phyloP scores from a whole-genome alignment of 2,113 vertebrate genomes.

The Rhinichthys klamathensis region DNA sequence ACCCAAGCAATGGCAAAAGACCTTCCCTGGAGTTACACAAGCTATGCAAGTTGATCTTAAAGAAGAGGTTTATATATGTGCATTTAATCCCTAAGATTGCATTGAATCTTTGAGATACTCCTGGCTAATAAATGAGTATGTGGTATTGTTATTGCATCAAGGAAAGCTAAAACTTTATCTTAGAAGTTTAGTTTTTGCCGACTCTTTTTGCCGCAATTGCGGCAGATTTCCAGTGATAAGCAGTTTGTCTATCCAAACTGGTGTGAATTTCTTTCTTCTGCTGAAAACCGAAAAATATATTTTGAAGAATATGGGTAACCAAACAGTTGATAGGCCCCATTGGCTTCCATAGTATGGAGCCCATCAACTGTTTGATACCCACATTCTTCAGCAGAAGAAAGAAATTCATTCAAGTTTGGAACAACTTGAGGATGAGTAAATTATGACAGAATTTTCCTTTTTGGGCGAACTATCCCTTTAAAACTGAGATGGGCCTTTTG shows the following conservation, averaged over 20 bases:
- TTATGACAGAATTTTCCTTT: too few species aligned
- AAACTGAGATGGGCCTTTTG: too few species aligned
- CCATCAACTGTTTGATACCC: too few species aligned
- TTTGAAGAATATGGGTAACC: too few species aligned
- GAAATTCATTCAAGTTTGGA: too few species aligned
- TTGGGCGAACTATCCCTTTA: too few species aligned
- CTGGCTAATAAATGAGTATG: background rate
- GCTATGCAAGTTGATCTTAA: background rate
- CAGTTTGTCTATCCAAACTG: background rate
- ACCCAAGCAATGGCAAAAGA: background rate
- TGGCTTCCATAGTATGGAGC: too few species aligned
- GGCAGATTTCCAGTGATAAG: background rate
- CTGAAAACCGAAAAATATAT: too few species aligned
- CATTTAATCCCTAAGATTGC: background rate
- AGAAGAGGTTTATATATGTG: slow-evolving; percentile 6
- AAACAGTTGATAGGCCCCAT: too few species aligned
- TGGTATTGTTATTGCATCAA: background rate
- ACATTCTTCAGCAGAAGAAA: too few species aligned
- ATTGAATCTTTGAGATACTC: background rate
- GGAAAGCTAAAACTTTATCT: background rate
- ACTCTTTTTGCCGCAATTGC: background rate
- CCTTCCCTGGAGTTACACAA: slow-evolving; percentile 14
- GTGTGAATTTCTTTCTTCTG: background rate
- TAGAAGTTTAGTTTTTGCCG: background rate
- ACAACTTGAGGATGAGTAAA: too few species aligned